Evolutionary conservation across 2,888 invertebrate species (phyloP).

Genomic region (Sialis fuliginosa): DNA sequence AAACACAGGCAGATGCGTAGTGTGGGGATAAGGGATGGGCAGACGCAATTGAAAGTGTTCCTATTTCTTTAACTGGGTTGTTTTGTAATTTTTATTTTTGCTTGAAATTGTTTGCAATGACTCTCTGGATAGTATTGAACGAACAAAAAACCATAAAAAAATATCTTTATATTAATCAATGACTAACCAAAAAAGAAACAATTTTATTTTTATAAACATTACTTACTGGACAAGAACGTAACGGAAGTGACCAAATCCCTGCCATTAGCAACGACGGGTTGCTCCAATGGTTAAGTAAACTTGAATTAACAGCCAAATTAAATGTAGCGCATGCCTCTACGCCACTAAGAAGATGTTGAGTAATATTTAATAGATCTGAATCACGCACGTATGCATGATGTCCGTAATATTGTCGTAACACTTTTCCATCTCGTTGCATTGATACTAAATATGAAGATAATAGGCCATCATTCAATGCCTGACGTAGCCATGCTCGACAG

Average conservation of each 20-base stretch:
- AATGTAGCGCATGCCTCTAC: slow-evolving; percentile 57
- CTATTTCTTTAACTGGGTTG: no score
- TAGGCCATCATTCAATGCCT: slow-evolving; percentile 75
- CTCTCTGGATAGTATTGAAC: no score
- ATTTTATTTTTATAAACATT: slow-evolving; percentile 8
- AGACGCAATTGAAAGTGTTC: no score
- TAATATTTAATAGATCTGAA: slow-evolving; percentile 58
- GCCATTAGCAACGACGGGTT: slow-evolving; percentile 65
- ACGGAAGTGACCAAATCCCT: slow-evolving; percentile 68
- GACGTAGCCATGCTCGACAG: slow-evolving; percentile 80
- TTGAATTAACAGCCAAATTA: slow-evolving; percentile 64
- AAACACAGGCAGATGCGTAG: no score
- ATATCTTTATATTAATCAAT: neutral
- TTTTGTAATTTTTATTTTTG: no score
- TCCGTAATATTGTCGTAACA: slow-evolving; percentile 69
- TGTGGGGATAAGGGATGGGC: no score
- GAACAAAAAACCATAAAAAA: neutral
- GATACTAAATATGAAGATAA: slow-evolving; percentile 74
- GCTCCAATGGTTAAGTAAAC: slow-evolving; percentile 79
- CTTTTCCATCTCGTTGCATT: slow-evolving; percentile 56
- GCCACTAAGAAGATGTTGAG: slow-evolving; percentile 57
- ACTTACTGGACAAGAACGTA: slow-evolving; percentile 50
- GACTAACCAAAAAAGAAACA: neutral
- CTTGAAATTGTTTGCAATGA: no score
- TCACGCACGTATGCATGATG: slow-evolving; percentile 70